phyloP scores from a whole-genome alignment of 1,140 invertebrate genomes.

The Teleogryllus occipitalis region DNA sequence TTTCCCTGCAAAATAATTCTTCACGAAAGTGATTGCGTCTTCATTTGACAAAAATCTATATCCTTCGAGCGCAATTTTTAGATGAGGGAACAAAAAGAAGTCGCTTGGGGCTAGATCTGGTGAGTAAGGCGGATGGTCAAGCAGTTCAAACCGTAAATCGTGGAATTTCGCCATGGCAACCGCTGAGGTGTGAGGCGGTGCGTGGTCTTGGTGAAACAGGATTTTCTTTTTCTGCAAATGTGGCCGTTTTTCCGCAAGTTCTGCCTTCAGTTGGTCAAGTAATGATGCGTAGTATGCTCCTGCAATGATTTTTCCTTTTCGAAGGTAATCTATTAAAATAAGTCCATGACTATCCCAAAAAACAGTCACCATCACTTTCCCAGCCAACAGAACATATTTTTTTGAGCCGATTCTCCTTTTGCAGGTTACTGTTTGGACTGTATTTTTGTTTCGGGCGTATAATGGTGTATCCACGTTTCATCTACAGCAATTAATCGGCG shows the following conservation, averaged over 20 bases:
- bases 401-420: constrained; percentile 1
- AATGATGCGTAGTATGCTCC: not conserved
- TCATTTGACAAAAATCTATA: constrained; percentile 17
- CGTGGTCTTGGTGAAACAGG: constrained; percentile 14
- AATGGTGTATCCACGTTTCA: constrained; percentile 5
- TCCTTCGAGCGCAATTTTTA: constrained; percentile 19
- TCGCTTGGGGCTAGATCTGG: constrained; percentile 29
- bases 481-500: constrained; percentile 18
- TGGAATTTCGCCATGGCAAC: constrained; percentile 22
- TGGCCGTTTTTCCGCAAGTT: not conserved
- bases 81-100: constrained; percentile 13
- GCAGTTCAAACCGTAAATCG: constrained; percentile 26
- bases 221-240: no score
- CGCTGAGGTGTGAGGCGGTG: constrained; percentile 7
- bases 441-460: constrained; percentile 7
- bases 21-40: not conserved
- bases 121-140: constrained; percentile 22
- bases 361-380: not conserved
- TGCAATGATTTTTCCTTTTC: constrained; percentile 1
- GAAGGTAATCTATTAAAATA: not conserved
- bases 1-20: constrained; percentile 19
- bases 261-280: not conserved
- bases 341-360: not conserved
- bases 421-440: constrained; percentile 9
- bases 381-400: not conserved